A percentile compares a stretch with the other conserved stretches of the same genome.
Conservation (phyloP, 1,140 invertebrate species). For the Vanessa tameamea region DNA sequence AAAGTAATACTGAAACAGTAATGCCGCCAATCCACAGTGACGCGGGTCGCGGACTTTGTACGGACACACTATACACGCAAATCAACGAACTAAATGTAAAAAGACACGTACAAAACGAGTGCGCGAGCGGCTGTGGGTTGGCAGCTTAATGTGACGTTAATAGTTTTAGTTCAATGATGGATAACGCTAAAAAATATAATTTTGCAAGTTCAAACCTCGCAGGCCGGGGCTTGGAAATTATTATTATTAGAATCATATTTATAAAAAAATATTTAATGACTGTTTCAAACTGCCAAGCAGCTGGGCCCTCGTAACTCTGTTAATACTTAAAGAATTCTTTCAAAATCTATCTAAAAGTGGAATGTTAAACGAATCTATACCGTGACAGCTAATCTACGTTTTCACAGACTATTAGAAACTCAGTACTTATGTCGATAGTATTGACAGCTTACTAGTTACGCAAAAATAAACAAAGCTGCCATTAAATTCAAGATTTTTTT, state of each 20-base stretch:
- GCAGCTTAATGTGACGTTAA: neutral
- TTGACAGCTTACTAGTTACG: neutral
- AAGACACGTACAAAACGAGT: neutral
- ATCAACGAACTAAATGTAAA: neutral
- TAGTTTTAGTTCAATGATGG: neutral
- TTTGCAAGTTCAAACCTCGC: neutral
- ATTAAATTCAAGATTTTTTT: slow-evolving; percentile 10
- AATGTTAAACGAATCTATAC: slow-evolving; percentile 58
- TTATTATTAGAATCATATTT: slow-evolving; percentile 4
- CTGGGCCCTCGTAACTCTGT: slow-evolving; percentile 10
- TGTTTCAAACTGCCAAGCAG: neutral
- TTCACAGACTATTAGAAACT: slow-evolving; percentile 23
- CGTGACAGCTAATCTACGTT: slow-evolving; percentile 22
- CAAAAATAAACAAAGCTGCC: slow-evolving; percentile 18
- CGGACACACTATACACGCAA: neutral
- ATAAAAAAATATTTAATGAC: neutral
- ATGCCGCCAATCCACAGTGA: neutral
- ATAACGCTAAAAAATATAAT: neutral
- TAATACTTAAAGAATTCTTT: slow-evolving; percentile 33
- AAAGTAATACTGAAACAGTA: slow-evolving; percentile 36
- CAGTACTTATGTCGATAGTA: slow-evolving; percentile 13
- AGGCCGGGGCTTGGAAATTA: neutral
- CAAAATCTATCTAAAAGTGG: slow-evolving; percentile 52
- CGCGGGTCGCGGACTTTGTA: neutral
- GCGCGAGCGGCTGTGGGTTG: neutral